phyloP scores from a whole-genome alignment of 1,140 invertebrate genomes.

The Cyclina sinensis region DNA sequence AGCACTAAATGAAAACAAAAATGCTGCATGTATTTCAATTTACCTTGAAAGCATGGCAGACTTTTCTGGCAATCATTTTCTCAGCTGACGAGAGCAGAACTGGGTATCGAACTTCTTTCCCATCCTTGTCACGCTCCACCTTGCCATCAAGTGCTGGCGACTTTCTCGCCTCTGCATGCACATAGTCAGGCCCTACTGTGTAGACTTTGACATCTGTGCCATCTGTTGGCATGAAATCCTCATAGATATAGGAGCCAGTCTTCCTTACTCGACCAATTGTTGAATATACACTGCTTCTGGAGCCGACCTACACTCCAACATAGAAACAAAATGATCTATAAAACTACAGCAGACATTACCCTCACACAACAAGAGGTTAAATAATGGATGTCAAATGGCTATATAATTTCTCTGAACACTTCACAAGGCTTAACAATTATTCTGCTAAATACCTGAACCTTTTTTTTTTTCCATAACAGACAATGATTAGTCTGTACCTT shows the following conservation, averaged over 20 bases:
- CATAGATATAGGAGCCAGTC: constrained; percentile 99
- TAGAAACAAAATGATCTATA: background rate
- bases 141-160: constrained; percentile 98
- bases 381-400: too few species aligned
- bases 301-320: constrained; percentile 93
- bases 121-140: constrained; percentile 99
- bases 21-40: too few species aligned
- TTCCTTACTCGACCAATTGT: constrained; percentile 98
- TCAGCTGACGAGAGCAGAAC: constrained; percentile 99
- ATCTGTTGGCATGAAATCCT: constrained; percentile 99
- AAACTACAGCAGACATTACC: too few species aligned
- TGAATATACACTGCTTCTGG: constrained; percentile 99
- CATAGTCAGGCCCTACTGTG: constrained; percentile 99
- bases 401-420: too few species aligned
- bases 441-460: too few species aligned
- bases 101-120: constrained; percentile 99
- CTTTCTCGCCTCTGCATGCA: constrained; percentile 99
- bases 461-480: too few species aligned
- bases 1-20: too few species aligned
- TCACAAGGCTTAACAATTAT: too few species aligned
- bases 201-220: constrained; percentile 97
- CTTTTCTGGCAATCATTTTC: constrained; percentile 99
- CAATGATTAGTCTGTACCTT: too few species aligned
- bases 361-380: too few species aligned
- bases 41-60: constrained; percentile 97